A percentile compares a stretch with the other conserved stretches of the same genome.
These are phyloP conservation scores for Clamator glandarius DNA, from an alignment of 2,797 vertebrate species.

Conservation along the genomic window DNA sequence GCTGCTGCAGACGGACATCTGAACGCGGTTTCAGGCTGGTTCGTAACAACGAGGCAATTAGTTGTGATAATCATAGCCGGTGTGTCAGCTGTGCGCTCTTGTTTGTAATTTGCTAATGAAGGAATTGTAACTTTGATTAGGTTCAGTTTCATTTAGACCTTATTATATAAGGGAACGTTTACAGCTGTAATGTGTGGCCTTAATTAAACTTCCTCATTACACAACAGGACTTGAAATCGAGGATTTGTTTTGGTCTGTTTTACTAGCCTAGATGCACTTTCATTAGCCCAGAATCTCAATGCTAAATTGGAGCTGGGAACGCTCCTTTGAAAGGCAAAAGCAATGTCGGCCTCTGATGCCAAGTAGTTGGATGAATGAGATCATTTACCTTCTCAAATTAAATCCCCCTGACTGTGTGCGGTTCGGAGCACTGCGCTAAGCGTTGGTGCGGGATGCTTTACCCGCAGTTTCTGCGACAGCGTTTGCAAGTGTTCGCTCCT, in stretches of 20 bases:
- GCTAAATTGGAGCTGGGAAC: slow-evolving; percentile 10
- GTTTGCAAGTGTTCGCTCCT: neutral
- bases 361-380: neutral
- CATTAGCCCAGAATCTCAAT: slow-evolving; percentile 61
- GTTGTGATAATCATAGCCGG: slow-evolving; percentile 85
- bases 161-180: slow-evolving; percentile 85
- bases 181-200: slow-evolving; percentile 84
- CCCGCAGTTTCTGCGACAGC: neutral
- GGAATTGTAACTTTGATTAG: slow-evolving; percentile 94
- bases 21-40: slow-evolving; percentile 80
- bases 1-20: slow-evolving; percentile 78
- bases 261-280: slow-evolving; percentile 66
- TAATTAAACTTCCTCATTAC: slow-evolving; percentile 87
- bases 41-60: slow-evolving; percentile 92
- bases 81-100: slow-evolving; percentile 86
- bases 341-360: neutral
- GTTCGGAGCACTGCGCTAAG: rapidly evolving
- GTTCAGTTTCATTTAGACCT: slow-evolving; percentile 86
- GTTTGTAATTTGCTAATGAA: slow-evolving; percentile 97
- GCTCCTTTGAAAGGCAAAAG: neutral
- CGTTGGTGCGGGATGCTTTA: neutral
- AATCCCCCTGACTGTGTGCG: neutral
- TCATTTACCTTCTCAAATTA: neutral
- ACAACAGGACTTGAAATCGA: slow-evolving; percentile 72
- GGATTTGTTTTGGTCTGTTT: slow-evolving; percentile 79